Percentiles rank a stretch among this genome's conserved stretches.
phyloP scores from a whole-genome alignment of 2,888 invertebrate genomes.

The Branchellion lobata region DNA sequence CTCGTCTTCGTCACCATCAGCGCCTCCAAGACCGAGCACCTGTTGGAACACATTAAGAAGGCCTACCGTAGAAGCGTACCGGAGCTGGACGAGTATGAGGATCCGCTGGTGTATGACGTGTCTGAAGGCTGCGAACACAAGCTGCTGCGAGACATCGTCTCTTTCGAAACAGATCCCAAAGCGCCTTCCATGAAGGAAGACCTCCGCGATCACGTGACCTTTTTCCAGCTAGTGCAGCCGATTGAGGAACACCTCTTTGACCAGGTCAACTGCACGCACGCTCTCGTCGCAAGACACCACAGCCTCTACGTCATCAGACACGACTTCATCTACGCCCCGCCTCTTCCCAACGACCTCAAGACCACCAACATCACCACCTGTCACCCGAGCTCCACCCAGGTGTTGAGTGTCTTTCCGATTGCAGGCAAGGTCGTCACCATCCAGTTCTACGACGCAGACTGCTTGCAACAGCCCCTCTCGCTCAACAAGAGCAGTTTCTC shows the following conservation, averaged over 20 bases:
- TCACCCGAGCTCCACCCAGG: slow-evolving; percentile 51
- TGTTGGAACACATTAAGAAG: slow-evolving; percentile 54
- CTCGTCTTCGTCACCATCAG: slow-evolving; percentile 56
- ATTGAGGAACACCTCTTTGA: slow-evolving; percentile 35
- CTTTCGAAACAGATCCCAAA: not conserved
- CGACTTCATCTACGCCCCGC: slow-evolving; percentile 49
- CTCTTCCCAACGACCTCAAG: slow-evolving; percentile 52
- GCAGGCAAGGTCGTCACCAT: slow-evolving; percentile 56
- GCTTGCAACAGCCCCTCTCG: slow-evolving; percentile 36
- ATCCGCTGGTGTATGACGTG: slow-evolving; percentile 47
- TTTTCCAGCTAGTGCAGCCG: slow-evolving; percentile 51
- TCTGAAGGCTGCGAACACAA: not conserved
- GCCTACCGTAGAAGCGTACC: slow-evolving; percentile 49
- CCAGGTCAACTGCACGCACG: slow-evolving; percentile 38
- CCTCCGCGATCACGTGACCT: slow-evolving; percentile 44
- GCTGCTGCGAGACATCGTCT: not conserved
- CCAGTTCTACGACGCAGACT: slow-evolving; percentile 53
- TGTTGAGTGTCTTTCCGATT: slow-evolving; percentile 57
- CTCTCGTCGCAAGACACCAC: slow-evolving; percentile 56
- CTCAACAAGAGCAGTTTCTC: not conserved
- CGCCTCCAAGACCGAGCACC: slow-evolving; percentile 54
- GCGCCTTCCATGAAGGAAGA: slow-evolving; percentile 41
- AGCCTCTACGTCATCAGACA: slow-evolving; percentile 56
- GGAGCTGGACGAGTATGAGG: slow-evolving; percentile 50
- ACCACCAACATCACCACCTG: slow-evolving; percentile 53